Base-by-base conservation (phyloP, 2,797 vertebrate species). In the Holocentrus rufus region DNA sequence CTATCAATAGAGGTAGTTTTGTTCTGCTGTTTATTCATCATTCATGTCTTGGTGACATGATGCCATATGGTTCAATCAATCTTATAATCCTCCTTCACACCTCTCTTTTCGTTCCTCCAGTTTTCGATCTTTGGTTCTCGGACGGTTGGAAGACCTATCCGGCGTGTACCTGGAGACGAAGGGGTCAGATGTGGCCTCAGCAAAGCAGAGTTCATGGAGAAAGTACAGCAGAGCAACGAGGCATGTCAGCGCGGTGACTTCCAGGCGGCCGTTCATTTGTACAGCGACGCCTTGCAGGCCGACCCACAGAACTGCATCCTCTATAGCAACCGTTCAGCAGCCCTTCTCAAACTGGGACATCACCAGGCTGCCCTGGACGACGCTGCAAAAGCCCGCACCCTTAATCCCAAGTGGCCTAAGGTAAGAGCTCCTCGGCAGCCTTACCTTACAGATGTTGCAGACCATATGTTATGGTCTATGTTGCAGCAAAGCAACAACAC, bases 321-420 rank as follows among this genome's bases (percentile, higher is more conserved):
- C 66, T 98, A 97, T 83, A 97, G 98, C 74, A 99, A 99, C 85
- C 95, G 98, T 0, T 98, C 98, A 0, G 97, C 96, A 0, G 97
- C 96, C 5, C 94, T 94, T 59, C 93, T 98, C 90, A 97, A 97
- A 82, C 93, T 96, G 81, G 95, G 96, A 2, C 94, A 95, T 44
- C 96, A 97, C 50, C 94, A 96, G 79, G 93, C 93, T n/a, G 96
- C 97, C 0, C 89, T 99, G 90, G 95, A 96, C 0, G 97, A 99
- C 49, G 97, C 98, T 0, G 92, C 95, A 82, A 95, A 95, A 86
- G 98, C 98, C 46, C 93, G 95, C 0, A 93, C 95, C 52, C 94
- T 99, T 7, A 99, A 99, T 78, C 96, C 97, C 76, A 98, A 98
- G 44, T 99, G 97, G 97, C 96, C 97, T 0, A 99, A 99, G 97